Conservation (phyloP, 37 sponge, comb jelly and placozoan species). For the Geodia barretti region DNA sequence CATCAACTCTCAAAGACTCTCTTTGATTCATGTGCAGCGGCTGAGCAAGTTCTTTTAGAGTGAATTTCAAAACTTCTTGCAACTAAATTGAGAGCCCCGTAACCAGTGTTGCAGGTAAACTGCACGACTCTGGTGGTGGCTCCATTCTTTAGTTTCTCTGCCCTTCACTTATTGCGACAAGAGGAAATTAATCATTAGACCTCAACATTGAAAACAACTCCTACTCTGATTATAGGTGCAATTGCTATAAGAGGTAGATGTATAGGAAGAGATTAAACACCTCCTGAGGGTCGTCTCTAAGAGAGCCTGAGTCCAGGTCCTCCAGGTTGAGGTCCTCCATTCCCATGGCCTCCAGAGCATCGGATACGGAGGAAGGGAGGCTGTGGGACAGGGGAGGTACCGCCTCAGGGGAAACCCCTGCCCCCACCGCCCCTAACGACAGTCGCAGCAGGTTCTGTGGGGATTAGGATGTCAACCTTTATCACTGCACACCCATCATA, state of each 20-base stretch:
- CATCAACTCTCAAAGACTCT: constrained; percentile 1
- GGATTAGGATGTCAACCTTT: too few species aligned
- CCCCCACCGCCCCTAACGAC: constrained; percentile 37
- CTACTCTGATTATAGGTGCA: too few species aligned
- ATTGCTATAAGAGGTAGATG: not conserved
- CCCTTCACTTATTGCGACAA: too few species aligned
- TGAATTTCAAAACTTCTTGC: not conserved
- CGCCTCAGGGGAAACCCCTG: constrained; percentile 62
- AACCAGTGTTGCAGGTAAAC: not conserved
- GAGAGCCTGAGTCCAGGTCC: constrained; percentile 50
- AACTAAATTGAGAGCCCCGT: not conserved
- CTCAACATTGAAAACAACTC: too few species aligned
- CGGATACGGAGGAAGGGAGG: constrained; percentile 76
- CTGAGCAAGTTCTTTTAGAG: not conserved
- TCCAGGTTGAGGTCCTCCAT: constrained; percentile 80
- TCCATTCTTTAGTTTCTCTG: too few species aligned
- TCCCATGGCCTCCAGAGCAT: constrained; percentile 69
- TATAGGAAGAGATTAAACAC: not conserved
- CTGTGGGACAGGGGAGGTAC: constrained; percentile 51
- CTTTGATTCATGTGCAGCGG: not conserved
- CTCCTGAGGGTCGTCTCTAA: constrained; percentile 20
- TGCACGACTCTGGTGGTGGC: constrained; percentile 17
- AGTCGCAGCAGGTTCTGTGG: constrained; percentile 49
- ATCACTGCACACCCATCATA: too few species aligned
- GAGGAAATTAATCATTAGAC: too few species aligned